phyloP scores from a whole-genome alignment of 2,797 vertebrate species.

The Gouania willdenowi region DNA sequence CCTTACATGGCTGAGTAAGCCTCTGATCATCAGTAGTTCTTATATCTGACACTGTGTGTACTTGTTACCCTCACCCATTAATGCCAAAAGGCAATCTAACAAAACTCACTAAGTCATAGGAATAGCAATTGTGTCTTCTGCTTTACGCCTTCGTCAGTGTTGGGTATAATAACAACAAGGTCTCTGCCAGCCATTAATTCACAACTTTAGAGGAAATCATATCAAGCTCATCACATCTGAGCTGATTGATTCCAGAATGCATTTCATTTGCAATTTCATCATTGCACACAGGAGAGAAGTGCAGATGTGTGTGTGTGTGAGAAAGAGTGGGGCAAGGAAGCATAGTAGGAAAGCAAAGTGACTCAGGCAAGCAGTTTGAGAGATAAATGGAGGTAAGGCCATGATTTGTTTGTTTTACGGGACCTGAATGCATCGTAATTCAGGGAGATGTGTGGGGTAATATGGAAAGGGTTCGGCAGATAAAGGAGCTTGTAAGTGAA shows the following conservation, averaged over 20 bases:
- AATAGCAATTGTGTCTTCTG: conserved; percentile 19
- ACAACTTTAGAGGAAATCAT: conserved; percentile 68
- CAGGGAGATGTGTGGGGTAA: conserved; percentile 17
- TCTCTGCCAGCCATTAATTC: conserved; percentile 58
- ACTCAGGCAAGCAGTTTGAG: conserved; percentile 49
- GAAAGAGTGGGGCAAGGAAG: conserved; percentile 17
- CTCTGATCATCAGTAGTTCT: not conserved
- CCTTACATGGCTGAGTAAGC: not conserved
- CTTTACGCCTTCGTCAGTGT: conserved; percentile 19
- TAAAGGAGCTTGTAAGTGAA: conserved; percentile 4
- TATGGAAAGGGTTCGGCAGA: not conserved
- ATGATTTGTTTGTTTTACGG: conserved; percentile 59
- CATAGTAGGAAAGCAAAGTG: conserved; percentile 24
- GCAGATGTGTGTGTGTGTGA: conserved; percentile 6
- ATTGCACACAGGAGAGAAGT: conserved; percentile 43
- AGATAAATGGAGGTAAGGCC: conserved; percentile 42
- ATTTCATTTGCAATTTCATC: conserved; percentile 63
- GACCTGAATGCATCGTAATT: conserved; percentile 43
- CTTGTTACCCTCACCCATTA: conserved; percentile 5
- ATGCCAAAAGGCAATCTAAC: conserved; percentile 9
- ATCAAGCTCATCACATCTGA: conserved; percentile 63
- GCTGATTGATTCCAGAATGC: conserved; percentile 63
- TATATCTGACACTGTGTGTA: too few relatives aligned
- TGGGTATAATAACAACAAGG: conserved; percentile 39
- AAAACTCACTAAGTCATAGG: conserved; percentile 42